These are phyloP conservation scores for Poeciliopsis occidentalis DNA, from an alignment of 2,113 vertebrate species.

Conservation along the genomic window DNA sequence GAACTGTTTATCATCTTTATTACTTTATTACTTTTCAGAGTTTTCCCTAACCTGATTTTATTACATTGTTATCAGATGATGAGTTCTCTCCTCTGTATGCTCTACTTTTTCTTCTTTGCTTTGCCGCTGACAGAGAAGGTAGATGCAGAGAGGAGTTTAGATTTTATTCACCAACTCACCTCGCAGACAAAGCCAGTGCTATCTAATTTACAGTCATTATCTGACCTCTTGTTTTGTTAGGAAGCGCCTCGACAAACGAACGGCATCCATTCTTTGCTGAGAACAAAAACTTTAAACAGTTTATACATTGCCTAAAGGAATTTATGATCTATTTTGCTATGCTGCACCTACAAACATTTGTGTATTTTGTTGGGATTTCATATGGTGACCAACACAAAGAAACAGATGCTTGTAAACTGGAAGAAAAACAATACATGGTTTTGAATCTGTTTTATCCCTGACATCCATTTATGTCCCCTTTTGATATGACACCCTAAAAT, in stretches of 20 bases:
- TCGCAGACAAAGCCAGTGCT: constrained; percentile 6
- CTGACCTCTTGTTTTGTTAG: background rate
- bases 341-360: background rate
- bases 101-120: constrained; percentile 55
- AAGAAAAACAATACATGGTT: background rate
- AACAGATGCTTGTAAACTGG: background rate
- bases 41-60: constrained; percentile 79
- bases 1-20: constrained; percentile 79
- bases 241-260: background rate
- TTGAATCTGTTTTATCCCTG: background rate
- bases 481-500: background rate
- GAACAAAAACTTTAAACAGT: background rate
- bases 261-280: background rate
- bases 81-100: constrained; percentile 69
- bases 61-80: constrained; percentile 77
- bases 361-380: background rate
- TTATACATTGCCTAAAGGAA: no score
- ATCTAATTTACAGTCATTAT: constrained; percentile 20
- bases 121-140: constrained; percentile 46
- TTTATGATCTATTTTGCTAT: no score
- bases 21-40: constrained; percentile 79
- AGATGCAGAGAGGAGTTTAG: constrained; percentile 44
- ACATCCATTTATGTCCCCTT: background rate
- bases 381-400: background rate
- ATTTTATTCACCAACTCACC: constrained; percentile 33